These are phyloP conservation scores for Dendropsophus ebraccatus DNA, from an alignment of 2,113 vertebrate species.

Conservation along the genomic window DNA sequence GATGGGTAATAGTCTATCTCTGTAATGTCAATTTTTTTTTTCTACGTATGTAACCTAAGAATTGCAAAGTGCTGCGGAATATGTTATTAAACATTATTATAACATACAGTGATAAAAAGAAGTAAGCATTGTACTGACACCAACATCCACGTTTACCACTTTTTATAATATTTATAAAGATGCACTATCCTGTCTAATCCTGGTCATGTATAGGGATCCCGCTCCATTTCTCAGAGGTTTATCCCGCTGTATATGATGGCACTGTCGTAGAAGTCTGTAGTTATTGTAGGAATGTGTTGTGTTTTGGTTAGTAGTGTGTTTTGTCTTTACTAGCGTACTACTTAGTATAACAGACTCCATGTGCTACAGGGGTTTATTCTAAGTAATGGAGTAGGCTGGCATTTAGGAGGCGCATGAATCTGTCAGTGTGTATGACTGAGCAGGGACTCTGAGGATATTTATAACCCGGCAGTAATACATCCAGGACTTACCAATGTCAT, in stretches of 20 bases:
- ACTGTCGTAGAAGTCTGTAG: background rate
- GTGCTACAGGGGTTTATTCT: background rate
- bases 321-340: background rate
- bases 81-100: too few species aligned
- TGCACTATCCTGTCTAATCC: too few species aligned
- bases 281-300: background rate
- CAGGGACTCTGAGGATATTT: constrained; percentile 50
- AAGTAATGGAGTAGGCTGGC: constrained; percentile 26
- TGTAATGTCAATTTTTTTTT: too few species aligned
- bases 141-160: too few species aligned
- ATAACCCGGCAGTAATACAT: constrained; percentile 57
- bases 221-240: background rate
- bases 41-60: too few species aligned
- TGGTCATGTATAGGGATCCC: background rate
- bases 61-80: too few species aligned
- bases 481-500: constrained; percentile 87
- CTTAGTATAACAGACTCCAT: background rate
- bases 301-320: background rate
- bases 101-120: too few species aligned
- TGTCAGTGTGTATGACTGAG: constrained; percentile 47
- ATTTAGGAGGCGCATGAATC: constrained; percentile 36
- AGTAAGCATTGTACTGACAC: too few species aligned
- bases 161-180: too few species aligned
- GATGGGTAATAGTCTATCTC: too few species aligned
- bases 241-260: background rate